phyloP scores from a whole-genome alignment of 2,113 vertebrate genomes.

The Ochotona princeps region DNA sequence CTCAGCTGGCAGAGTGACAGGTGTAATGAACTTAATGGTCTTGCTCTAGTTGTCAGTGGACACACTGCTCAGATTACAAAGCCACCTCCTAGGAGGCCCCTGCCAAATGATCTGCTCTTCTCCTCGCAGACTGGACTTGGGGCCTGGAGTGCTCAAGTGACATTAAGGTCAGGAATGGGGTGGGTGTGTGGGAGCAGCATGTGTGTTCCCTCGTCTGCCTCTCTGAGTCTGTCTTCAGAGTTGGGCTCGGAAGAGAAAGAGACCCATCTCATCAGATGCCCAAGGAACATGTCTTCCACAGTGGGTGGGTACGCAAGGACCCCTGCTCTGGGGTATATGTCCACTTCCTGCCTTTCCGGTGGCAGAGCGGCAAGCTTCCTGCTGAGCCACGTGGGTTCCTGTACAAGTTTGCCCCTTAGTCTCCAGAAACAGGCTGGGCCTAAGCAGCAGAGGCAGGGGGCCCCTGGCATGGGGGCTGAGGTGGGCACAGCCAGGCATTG shows the following conservation, averaged over 20 bases:
- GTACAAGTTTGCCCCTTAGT: neutral
- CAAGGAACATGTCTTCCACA: neutral
- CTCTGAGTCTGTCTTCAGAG: neutral
- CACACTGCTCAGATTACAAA: constrained; percentile 52
- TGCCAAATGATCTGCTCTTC: constrained; percentile 45
- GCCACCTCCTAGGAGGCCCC: neutral
- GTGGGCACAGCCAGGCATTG: neutral
- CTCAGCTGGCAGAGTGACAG: constrained; percentile 52
- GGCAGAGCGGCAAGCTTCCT: neutral
- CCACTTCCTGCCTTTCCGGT: neutral
- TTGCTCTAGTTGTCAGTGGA: constrained; percentile 55
- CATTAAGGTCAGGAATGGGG: neutral
- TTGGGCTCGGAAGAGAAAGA: neutral
- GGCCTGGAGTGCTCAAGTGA: neutral
- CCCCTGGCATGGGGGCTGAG: neutral
- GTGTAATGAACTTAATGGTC: constrained; percentile 69
- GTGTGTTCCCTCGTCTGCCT: neutral
- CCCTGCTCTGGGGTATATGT: neutral
- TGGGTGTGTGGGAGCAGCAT: neutral
- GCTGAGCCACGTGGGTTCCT: neutral
- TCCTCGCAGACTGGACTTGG: constrained; percentile 46
- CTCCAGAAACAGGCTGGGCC: neutral
- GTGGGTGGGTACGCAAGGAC: neutral
- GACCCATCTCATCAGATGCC: too few relatives aligned
- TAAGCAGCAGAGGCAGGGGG: too few relatives aligned